Conservation (phyloP, 2,888 invertebrate species). For the Harpagoxenus sublaevis region DNA sequence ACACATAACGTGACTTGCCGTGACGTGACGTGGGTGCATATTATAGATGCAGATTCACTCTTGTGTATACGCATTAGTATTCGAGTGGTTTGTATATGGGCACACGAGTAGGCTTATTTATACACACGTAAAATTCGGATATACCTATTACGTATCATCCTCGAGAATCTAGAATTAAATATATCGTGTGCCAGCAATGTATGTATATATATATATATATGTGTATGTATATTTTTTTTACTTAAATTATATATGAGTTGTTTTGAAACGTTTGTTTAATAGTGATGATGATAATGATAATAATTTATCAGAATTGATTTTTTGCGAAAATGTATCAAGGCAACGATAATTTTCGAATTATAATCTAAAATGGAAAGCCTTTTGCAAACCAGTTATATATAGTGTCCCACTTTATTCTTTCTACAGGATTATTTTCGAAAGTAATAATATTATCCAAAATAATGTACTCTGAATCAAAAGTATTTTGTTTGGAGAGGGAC, state of each 20-base stretch:
- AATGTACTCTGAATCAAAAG: neutral
- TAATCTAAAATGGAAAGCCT: neutral
- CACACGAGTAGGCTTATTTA: slow-evolving; percentile 9
- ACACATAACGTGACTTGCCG: neutral
- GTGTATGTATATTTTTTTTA: no score
- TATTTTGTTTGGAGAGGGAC: neutral
- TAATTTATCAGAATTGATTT: neutral
- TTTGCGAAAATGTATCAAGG: neutral
- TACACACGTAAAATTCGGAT: neutral
- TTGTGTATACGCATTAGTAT: neutral
- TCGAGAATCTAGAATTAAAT: neutral
- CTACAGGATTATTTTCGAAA: neutral
- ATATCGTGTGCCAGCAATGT: neutral
- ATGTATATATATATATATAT: neutral
- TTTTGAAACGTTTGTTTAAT: neutral
- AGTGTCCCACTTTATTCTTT: neutral
- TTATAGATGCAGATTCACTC: neutral
- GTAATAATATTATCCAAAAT: neutral
- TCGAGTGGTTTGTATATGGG: neutral
- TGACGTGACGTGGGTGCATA: neutral
- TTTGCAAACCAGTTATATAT: neutral
- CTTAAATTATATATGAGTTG: neutral
- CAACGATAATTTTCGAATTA: neutral
- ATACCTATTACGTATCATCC: neutral
- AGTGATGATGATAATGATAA: neutral